phyloP scores from a whole-genome alignment of 2,797 vertebrate genomes.

The Synaphobranchus kaupii region DNA sequence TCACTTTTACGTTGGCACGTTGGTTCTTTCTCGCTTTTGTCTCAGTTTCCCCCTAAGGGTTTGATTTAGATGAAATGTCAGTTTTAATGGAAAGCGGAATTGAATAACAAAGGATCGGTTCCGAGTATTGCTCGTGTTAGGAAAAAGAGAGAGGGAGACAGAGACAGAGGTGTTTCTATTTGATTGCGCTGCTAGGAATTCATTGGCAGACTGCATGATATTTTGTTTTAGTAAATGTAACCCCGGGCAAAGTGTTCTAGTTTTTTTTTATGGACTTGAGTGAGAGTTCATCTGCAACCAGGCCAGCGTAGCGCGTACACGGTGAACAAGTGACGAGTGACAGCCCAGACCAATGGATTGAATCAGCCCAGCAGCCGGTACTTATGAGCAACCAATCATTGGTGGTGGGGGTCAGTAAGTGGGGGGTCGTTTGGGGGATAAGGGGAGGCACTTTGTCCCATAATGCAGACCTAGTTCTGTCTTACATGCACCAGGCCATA shows the following conservation, averaged over 20 bases:
- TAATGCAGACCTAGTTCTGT: not conserved
- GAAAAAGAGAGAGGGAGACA: conserved; percentile 15
- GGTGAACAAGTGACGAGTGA: not conserved
- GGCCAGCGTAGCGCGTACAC: not conserved
- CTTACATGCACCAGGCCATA: not conserved
- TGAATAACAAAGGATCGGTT: conserved; percentile 77
- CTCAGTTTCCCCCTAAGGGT: conserved; percentile 71
- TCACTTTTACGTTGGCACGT: conserved; percentile 56
- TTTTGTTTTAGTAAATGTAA: conserved; percentile 55
- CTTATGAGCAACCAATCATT: not conserved
- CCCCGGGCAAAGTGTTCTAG: conserved; percentile 55
- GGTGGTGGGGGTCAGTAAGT: conserved; percentile 23
- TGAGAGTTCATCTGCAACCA: not conserved
- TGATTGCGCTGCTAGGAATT: conserved; percentile 59
- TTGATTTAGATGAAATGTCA: conserved; percentile 84
- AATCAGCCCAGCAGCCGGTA: not conserved
- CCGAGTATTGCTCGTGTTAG: conserved; percentile 56
- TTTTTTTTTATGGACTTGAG: conserved; percentile 57
- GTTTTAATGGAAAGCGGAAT: conserved; percentile 84
- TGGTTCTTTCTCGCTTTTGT: conserved; percentile 73
- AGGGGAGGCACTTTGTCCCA: not conserved
- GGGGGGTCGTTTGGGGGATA: conserved; percentile 41
- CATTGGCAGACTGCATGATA: conserved; percentile 47
- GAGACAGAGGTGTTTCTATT: conserved; percentile 58
- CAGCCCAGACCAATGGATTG: conserved; percentile 15